A percentile compares a stretch with the other conserved stretches of the same genome.
Evolutionary conservation across 2,113 vertebrate genomes (phyloP).

Genomic region (Nannobrachium achirus): DNA sequence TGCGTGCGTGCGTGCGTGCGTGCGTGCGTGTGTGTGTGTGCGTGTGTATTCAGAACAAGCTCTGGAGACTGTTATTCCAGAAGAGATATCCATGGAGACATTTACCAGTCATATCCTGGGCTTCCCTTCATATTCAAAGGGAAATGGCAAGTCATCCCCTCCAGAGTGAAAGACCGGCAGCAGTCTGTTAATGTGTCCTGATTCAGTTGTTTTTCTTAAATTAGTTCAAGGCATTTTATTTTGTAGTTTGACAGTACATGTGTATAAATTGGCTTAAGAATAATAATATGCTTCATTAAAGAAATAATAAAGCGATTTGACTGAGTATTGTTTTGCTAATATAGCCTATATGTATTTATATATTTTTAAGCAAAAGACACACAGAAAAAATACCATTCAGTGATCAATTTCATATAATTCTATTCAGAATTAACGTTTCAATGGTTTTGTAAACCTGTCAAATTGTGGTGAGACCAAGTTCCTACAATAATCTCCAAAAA

Average conservation of each 20-base stretch:
- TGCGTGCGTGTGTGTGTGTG: background rate
- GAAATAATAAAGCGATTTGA: background rate
- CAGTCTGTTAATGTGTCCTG: conserved; percentile 46
- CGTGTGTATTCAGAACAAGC: conserved; percentile 70
- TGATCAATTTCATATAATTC: no score
- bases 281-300: background rate
- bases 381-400: no score
- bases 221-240: background rate
- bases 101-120: conserved; percentile 86
- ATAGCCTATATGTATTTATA: no score
- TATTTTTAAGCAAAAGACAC: no score
- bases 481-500: no score
- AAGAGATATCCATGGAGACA: conserved; percentile 83
- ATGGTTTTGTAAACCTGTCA: no score
- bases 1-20: no score
- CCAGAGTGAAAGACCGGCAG: conserved; percentile 21
- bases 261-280: background rate
- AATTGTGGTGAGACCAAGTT: no score
- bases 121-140: conserved; percentile 63
- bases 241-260: background rate
- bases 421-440: no score
- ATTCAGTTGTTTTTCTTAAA: conserved; percentile 45
- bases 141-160: background rate
- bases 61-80: conserved; percentile 82
- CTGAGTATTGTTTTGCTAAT: background rate